Base-by-base conservation (phyloP, 2,113 vertebrate species). In the Solea senegalensis region DNA sequence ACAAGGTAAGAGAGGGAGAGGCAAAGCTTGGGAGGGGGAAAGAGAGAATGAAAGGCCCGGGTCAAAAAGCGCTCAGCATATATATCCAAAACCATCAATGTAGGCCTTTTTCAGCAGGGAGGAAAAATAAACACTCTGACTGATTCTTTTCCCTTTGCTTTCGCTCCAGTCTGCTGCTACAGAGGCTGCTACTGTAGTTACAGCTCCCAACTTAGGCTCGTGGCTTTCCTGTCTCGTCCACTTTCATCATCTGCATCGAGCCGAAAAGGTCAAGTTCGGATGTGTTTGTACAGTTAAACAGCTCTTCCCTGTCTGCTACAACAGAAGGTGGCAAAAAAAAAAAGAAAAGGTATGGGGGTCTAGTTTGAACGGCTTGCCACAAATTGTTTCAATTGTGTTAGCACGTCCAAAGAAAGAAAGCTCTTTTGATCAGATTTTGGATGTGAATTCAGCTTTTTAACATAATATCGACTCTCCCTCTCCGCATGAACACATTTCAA, bases 71-170 rank as follows among this genome's bases (percentile, higher is more conserved):
- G 13, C 84, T 74, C 40, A 21, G 34, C 72, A 60, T 76, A 64
- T 88, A 86, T 88, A 86, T 90, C 85, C 84, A 86, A 86, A 91
- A 87, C 74, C 85, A 87, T 91, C 86, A 90, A 90, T 90, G 86
- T 85, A 86, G 76, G 85, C 56, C 13, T 74, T 89, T 91, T 88
- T 86, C 84, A 86, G 64, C 77, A 14, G 80, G 81, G 74, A 90
- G 86, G 87, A 89, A 91, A 92, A 91, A 91, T 87, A 91, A 90
- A 91, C 87, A 86, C 70, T 52, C 72, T 68, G 57, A 63, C 63
- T 62, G 57, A 78, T 81, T 72, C 82, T 57, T 83, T 82, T 84
- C 78, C 70, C 72, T 66, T 59, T 76, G 51, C 72, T 82, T 66
- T 67, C 61, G 65, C 79, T 73, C 74, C 64, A 58, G 79, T 74